Percentiles rank a stretch among this genome's conserved stretches.
Evolutionary conservation across 2,888 invertebrate species (phyloP).

Genomic region (Autographa gamma): DNA sequence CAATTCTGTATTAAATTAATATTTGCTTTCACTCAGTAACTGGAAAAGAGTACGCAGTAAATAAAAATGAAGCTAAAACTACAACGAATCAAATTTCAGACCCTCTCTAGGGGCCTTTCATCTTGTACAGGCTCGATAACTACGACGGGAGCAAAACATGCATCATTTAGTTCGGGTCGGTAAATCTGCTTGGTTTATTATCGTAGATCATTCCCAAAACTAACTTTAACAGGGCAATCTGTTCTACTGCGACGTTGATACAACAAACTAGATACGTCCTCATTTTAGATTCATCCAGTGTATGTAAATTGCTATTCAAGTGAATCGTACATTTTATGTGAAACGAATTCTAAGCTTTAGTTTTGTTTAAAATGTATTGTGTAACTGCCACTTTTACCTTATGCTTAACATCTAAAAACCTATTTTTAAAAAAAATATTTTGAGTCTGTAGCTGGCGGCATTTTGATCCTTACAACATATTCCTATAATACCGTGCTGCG

Average conservation of each 20-base stretch:
- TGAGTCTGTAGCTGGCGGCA: not conserved
- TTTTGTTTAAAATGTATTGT: not conserved
- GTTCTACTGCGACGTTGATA: not conserved
- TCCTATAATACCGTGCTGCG: slow-evolving; percentile 18
- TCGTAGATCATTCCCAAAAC: slow-evolving; percentile 7
- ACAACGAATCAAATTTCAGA: slow-evolving; percentile 24
- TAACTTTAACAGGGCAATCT: not conserved
- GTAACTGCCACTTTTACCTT: not conserved
- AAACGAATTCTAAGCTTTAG: not conserved
- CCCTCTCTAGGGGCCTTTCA: slow-evolving; percentile 18
- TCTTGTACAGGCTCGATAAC: slow-evolving; percentile 26
- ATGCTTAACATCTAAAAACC: not conserved
- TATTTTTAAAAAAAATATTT: not conserved
- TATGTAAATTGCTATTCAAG: slow-evolving; percentile 5
- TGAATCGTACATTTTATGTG: not conserved
- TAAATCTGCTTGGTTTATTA: slow-evolving; percentile 21
- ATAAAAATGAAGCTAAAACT: slow-evolving; percentile 26
- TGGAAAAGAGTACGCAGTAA: slow-evolving; percentile 9
- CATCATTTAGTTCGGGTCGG: slow-evolving; percentile 20
- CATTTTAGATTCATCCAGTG: slow-evolving; percentile 5
- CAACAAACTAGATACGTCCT: not conserved
- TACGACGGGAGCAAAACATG: slow-evolving; percentile 18
- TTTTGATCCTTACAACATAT: not conserved
- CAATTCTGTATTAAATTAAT: not conserved
- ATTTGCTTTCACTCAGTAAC: not conserved